phyloP scores from a whole-genome alignment of 2,888 invertebrate genomes.

The Artemia sinica region DNA sequence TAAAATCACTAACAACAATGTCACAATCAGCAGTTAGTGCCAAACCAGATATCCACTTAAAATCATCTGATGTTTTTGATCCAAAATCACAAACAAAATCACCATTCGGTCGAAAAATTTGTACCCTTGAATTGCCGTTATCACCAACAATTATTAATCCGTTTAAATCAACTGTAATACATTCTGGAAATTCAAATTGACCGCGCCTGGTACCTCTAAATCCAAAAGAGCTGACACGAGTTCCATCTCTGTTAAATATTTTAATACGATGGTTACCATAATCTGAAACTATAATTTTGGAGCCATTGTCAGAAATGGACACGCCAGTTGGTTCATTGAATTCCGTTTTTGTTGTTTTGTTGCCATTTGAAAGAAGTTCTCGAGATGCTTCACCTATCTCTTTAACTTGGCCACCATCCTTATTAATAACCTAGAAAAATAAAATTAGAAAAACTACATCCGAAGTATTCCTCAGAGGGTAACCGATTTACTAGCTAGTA shows the following conservation, averaged over 20 bases:
- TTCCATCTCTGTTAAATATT: slow-evolving; percentile 33
- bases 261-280: slow-evolving; percentile 18
- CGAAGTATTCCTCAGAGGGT: no score
- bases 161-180: slow-evolving; percentile 46
- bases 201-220: slow-evolving; percentile 46
- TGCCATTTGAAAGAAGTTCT: slow-evolving; percentile 27
- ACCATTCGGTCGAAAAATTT: slow-evolving; percentile 54
- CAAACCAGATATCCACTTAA: slow-evolving; percentile 52
- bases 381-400: slow-evolving; percentile 40
- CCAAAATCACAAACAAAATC: slow-evolving; percentile 49
- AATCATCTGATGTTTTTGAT: slow-evolving; percentile 27
- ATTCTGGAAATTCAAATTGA: slow-evolving; percentile 54
- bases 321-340: slow-evolving; percentile 54
- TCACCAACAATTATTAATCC: slow-evolving; percentile 58
- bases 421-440: slow-evolving; percentile 28
- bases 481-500: no score
- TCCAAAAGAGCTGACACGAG: slow-evolving; percentile 44
- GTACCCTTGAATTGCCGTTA: slow-evolving; percentile 55
- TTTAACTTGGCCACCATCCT: slow-evolving; percentile 42
- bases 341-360: slow-evolving; percentile 34
- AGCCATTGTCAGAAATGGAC: slow-evolving; percentile 36
- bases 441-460: no score
- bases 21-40: slow-evolving; percentile 43
- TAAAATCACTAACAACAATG: slow-evolving; percentile 36
- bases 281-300: slow-evolving; percentile 20